phyloP scores from a whole-genome alignment of 2,888 invertebrate genomes.

The Troilus luridus region DNA sequence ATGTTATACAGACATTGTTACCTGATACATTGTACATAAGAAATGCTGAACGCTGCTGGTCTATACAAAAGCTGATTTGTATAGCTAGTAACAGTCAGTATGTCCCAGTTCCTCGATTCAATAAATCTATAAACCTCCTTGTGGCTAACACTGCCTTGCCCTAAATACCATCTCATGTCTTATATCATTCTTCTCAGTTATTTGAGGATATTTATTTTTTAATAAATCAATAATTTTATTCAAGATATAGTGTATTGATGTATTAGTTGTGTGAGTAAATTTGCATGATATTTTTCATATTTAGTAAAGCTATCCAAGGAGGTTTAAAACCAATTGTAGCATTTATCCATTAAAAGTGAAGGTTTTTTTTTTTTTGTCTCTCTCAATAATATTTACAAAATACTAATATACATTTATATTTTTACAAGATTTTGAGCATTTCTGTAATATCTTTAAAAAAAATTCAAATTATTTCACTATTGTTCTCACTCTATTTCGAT shows the following conservation, averaged over 20 bases:
- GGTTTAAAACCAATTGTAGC: no score
- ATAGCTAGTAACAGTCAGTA: not conserved
- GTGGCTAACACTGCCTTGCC: constrained; percentile 20
- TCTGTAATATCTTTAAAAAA: no score
- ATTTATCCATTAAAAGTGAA: no score
- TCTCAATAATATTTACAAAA: no score
- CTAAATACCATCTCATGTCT: not conserved
- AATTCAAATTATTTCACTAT: no score
- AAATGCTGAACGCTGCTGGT: not conserved
- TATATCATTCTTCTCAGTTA: not conserved
- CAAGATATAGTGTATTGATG: not conserved
- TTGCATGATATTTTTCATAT: no score
- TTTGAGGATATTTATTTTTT: not conserved
- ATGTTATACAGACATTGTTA: not conserved
- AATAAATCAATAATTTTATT: not conserved
- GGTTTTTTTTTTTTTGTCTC: no score
- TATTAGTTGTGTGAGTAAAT: not conserved
- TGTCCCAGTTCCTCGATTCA: constrained; percentile 19
- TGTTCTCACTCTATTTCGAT: no score
- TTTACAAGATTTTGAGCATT: no score
- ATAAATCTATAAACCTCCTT: constrained; percentile 6
- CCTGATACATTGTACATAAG: not conserved
- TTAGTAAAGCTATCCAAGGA: no score
- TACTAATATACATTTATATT: no score
- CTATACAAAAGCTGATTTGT: not conserved